These are phyloP conservation scores for Crotalus adamanteus DNA, from an alignment of 2,797 vertebrate genomes.

Conservation along the genomic window DNA sequence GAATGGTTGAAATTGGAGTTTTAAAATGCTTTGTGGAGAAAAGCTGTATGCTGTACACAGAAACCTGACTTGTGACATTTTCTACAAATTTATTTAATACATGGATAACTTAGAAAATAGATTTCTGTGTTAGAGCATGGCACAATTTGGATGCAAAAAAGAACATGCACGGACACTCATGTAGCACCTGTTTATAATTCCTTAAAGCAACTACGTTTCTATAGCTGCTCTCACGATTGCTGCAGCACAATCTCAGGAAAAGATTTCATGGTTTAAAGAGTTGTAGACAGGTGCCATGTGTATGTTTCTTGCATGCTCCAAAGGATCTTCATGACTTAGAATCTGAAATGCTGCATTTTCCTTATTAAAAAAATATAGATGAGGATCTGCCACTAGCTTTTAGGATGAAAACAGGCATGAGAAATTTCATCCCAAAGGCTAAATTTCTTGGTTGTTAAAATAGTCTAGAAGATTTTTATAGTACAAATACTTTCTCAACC, in stretches of 20 bases:
- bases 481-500: constrained; percentile 11
- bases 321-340: not conserved
- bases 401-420: constrained; percentile 19
- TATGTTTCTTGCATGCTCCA: not conserved
- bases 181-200: not conserved
- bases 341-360: not conserved
- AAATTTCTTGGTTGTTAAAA: constrained; percentile 22
- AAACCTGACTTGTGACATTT: not conserved
- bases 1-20: not conserved
- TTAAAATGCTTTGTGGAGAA: not conserved
- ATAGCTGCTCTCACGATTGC: not conserved
- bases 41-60: not conserved
- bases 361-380: not conserved
- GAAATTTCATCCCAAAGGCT: constrained; percentile 22
- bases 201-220: not conserved
- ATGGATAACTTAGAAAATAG: not conserved
- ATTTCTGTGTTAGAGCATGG: not conserved
- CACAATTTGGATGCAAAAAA: not conserved
- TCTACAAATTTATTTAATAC: not conserved
- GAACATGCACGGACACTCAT: not conserved
- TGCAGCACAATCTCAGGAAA: not conserved
- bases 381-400: constrained; percentile 5
- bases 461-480: fast-evolving
- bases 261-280: not conserved
- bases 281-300: not conserved